phyloP scores from a whole-genome alignment of 1,140 invertebrate genomes.

The Riptortus pedestris region DNA sequence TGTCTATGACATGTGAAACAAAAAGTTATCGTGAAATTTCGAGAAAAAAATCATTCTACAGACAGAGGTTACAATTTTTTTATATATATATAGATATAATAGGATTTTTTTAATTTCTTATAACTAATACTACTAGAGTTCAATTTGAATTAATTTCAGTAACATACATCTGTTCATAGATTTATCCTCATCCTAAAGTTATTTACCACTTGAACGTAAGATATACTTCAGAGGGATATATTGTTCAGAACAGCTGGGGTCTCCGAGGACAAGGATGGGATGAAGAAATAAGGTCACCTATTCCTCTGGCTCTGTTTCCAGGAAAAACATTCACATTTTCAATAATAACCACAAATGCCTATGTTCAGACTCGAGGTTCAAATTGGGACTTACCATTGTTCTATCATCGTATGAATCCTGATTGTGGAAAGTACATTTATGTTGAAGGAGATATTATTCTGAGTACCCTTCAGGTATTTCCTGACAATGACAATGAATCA shows the following conservation, averaged over 20 bases:
- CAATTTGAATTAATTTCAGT: too few relatives aligned
- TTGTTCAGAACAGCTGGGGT: neutral
- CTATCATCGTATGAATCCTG: neutral
- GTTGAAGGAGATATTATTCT: constrained; percentile 1
- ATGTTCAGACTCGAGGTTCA: neutral
- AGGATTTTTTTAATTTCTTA: too few relatives aligned
- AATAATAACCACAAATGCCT: neutral
- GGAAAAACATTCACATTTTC: neutral
- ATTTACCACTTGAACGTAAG: neutral
- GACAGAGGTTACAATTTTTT: too few relatives aligned
- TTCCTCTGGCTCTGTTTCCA: neutral
- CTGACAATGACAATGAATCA: neutral
- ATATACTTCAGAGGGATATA: neutral
- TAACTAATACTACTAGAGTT: too few relatives aligned
- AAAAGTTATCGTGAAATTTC: too few relatives aligned
- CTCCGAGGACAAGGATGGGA: neutral
- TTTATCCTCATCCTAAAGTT: neutral
- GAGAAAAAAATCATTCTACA: too few relatives aligned
- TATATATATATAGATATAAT: too few relatives aligned
- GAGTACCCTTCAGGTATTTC: neutral
- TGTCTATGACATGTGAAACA: too few relatives aligned
- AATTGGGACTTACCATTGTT: neutral
- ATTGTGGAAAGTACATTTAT: neutral
- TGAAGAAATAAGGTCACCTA: neutral
- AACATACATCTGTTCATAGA: neutral